These are phyloP conservation scores for Pseudorhombus dupliciocellatus DNA, from an alignment of 2,113 vertebrate species.

Conservation along the genomic window DNA sequence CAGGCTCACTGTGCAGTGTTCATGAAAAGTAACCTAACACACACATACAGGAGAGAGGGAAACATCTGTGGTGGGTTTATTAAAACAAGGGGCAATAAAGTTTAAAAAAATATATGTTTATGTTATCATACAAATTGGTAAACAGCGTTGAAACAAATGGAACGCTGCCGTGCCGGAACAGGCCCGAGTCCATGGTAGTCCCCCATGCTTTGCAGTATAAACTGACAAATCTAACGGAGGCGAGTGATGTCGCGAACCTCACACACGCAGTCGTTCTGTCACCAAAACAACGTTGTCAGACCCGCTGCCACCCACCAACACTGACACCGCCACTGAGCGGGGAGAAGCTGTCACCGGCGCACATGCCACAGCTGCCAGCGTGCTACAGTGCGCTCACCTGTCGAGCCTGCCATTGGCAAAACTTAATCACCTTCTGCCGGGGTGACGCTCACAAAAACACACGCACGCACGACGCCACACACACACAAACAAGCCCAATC, in stretches of 20 bases:
- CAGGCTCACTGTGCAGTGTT: conserved; percentile 1
- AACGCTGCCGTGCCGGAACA: conserved; percentile 21
- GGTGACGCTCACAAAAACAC: conserved; percentile 57
- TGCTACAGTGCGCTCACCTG: conserved; percentile 72
- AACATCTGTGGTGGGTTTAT: conserved; percentile 25
- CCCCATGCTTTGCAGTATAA: conserved; percentile 57
- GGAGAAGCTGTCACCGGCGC: conserved; percentile 75
- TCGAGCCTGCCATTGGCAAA: conserved; percentile 74
- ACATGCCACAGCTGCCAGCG: conserved; percentile 72
- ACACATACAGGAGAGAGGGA: conserved; percentile 22
- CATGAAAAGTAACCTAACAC: conserved; percentile 27
- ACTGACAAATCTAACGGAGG: conserved; percentile 74
- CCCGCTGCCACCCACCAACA: conserved; percentile 69
- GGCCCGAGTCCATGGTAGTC: conserved; percentile 39
- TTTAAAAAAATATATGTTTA: not conserved
- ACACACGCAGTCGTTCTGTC: conserved; percentile 70
- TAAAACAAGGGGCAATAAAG: conserved; percentile 11
- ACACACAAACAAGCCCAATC: conserved; percentile 23
- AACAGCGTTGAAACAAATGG: conserved; percentile 30
- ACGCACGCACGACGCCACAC: conserved; percentile 34
- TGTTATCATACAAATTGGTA: not conserved
- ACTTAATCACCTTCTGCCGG: conserved; percentile 72
- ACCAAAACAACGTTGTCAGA: conserved; percentile 73
- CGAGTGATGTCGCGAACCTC: conserved; percentile 72
- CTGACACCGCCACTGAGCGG: conserved; percentile 64